phyloP scores from a whole-genome alignment of 2,797 vertebrate genomes.

The Channa striata region DNA sequence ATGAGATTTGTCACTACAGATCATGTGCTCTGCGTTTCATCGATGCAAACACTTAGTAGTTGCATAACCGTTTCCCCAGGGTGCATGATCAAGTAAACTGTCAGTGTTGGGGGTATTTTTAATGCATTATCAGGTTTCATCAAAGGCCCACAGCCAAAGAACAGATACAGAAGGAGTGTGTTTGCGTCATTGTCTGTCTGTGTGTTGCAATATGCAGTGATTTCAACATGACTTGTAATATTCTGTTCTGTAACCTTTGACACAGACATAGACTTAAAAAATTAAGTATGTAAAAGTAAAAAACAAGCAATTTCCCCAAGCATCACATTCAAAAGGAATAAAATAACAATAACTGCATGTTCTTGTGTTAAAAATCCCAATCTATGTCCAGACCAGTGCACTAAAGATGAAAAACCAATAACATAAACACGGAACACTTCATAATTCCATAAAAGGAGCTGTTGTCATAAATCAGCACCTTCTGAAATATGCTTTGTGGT shows the following conservation, averaged over 20 bases:
- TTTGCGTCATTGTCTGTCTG: not conserved
- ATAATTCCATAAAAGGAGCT: conserved; percentile 34
- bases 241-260: too few relatives aligned
- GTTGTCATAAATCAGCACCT: conserved; percentile 36
- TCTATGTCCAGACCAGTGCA: conserved; percentile 17
- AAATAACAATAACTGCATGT: not conserved
- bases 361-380: conserved; percentile 3
- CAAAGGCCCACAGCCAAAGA: conserved; percentile 7
- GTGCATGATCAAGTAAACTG: not conserved
- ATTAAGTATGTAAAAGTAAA: conserved; percentile 9
- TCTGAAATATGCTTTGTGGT: conserved; percentile 17
- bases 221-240: not conserved
- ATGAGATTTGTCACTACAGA: not conserved
- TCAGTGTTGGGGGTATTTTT: conserved; percentile 15
- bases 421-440: conserved; percentile 32
- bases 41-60: conserved; percentile 13
- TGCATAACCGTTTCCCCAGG: not conserved
- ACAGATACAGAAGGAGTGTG: not conserved
- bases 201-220: not conserved
- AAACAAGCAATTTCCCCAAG: conserved; percentile 66
- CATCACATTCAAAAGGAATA: conserved; percentile 1
- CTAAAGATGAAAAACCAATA: conserved; percentile 48
- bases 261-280: conserved; percentile 57
- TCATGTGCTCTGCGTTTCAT: too few relatives aligned
- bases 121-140: conserved; percentile 40